Evolutionary conservation across 1,140 invertebrate species (phyloP), one percentile per base, ranked within the genome.

Genomic region (Diachasmimorpha longicaudata): DNA sequence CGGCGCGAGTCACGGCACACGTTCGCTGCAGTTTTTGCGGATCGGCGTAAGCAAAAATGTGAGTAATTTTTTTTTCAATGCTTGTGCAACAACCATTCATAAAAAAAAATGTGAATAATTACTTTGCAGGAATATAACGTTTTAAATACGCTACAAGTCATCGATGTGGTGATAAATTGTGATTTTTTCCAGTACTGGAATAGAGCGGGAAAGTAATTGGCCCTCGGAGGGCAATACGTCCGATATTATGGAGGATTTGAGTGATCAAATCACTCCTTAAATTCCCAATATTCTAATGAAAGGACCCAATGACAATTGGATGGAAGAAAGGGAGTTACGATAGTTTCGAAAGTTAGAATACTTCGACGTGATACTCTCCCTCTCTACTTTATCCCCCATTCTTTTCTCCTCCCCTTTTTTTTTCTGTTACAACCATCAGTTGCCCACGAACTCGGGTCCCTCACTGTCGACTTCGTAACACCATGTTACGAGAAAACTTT

Each of bases 281-380:
- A 37, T 66, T 21, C 10, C 0, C 16, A 21, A 52, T 16, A 79
- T 74, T 76, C 75, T 72, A 79, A 72, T 9, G 55, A 23, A 36
- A 19, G 14, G 10, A 39, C 14, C 75, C 77, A 79, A 76, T 77
- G 70, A 78, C 77, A 79, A 73, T 16, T 19, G n/a, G 48, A 52
- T 16, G 13, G 48, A 63, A 46, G 79, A 80, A 79, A 80, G 77
- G 75, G 72, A 80, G 77, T 77, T 75, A 68, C 70, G 71, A 72
- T 70, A 21, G 72, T 80, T 81, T 74, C 74, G 77, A 81, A 82
- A 81, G 79, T 82, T 81, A 9, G 39, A 16, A 25, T 72, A 36
- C 70, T 42, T 63, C 21, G 19, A 23, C 23, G 23, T 25, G 11
- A 58, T 58, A 16, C 11, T 16, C 19, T 16, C 58, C 9, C 10